These are phyloP conservation scores for Ophion obscuratus DNA, from an alignment of 2,888 invertebrate genomes.

Conservation along the genomic window DNA sequence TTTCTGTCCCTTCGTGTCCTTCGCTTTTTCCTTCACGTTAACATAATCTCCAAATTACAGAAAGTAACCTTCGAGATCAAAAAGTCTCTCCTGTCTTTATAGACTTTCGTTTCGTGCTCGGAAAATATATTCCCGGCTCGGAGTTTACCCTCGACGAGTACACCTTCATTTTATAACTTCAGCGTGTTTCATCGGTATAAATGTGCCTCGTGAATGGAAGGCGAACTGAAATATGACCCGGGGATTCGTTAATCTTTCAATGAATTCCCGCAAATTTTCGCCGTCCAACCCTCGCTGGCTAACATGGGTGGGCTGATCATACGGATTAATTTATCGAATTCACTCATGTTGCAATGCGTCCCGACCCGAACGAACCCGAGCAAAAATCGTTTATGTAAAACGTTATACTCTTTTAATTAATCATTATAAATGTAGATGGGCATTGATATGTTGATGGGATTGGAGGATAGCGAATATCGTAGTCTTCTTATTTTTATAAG, in stretches of 20 bases:
- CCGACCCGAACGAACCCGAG: too few species aligned
- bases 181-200: background rate
- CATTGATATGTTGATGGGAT: too few species aligned
- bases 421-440: too few species aligned
- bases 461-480: too few species aligned
- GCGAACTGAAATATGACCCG: background rate
- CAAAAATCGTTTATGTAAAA: too few species aligned
- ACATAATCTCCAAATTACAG: slow-evolving; percentile 51
- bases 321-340: background rate
- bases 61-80: slow-evolving; percentile 49
- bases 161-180: slow-evolving; percentile 12
- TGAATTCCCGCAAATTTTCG: background rate
- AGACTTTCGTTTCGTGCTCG: slow-evolving; percentile 23
- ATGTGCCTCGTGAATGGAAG: slow-evolving; percentile 1
- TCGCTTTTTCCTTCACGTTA: slow-evolving; percentile 30
- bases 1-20: background rate
- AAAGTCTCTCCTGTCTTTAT: slow-evolving; percentile 26
- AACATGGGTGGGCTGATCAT: background rate
- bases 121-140: slow-evolving; percentile 36
- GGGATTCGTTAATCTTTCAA: slow-evolving; percentile 26
- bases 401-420: too few species aligned
- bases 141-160: slow-evolving; percentile 29
- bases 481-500: too few species aligned
- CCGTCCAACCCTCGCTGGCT: background rate
- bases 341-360: too few species aligned